These are phyloP conservation scores for Ophiodon elongatus DNA, from an alignment of 2,113 vertebrate species.

Conservation along the genomic window DNA sequence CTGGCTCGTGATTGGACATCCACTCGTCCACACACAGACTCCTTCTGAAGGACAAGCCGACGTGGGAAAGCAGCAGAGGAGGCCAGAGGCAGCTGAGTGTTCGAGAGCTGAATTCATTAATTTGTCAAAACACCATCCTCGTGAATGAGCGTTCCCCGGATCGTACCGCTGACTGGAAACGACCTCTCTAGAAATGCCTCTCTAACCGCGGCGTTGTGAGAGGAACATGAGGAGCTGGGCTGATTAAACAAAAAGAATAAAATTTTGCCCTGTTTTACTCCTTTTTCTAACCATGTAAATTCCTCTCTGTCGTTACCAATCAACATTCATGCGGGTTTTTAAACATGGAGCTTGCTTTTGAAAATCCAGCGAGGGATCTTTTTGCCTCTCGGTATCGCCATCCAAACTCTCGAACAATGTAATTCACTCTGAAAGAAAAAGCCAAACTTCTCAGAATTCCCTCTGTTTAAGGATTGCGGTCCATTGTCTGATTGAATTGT, in stretches of 20 bases:
- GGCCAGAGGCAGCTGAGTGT: slow-evolving; percentile 24
- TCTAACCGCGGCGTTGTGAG: neutral
- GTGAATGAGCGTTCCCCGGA: slow-evolving; percentile 8
- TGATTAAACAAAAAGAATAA: slow-evolving; percentile 34
- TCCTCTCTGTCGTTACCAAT: slow-evolving; percentile 55
- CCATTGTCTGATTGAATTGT: slow-evolving; percentile 57
- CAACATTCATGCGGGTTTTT: slow-evolving; percentile 39
- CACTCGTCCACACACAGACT: slow-evolving; percentile 33
- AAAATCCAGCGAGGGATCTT: slow-evolving; percentile 24
- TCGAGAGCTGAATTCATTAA: slow-evolving; percentile 47
- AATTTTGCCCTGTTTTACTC: slow-evolving; percentile 27
- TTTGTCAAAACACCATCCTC: slow-evolving; percentile 13
- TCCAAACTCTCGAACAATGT: slow-evolving; percentile 37
- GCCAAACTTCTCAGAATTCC: slow-evolving; percentile 9
- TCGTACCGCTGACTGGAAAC: slow-evolving; percentile 16
- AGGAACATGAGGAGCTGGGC: slow-evolving; percentile 25
- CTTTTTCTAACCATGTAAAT: slow-evolving; percentile 20
- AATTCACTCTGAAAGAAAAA: slow-evolving; percentile 46
- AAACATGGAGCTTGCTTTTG: slow-evolving; percentile 24
- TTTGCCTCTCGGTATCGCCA: slow-evolving; percentile 10
- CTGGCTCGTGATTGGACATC: slow-evolving; percentile 43
- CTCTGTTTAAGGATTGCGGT: slow-evolving; percentile 11
- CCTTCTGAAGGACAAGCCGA: slow-evolving; percentile 51
- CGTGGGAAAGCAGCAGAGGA: slow-evolving; percentile 56
- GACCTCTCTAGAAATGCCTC: slow-evolving; percentile 4